These are phyloP conservation scores for Deilephila elpenor DNA, from an alignment of 2,888 invertebrate species.

Conservation along the genomic window DNA sequence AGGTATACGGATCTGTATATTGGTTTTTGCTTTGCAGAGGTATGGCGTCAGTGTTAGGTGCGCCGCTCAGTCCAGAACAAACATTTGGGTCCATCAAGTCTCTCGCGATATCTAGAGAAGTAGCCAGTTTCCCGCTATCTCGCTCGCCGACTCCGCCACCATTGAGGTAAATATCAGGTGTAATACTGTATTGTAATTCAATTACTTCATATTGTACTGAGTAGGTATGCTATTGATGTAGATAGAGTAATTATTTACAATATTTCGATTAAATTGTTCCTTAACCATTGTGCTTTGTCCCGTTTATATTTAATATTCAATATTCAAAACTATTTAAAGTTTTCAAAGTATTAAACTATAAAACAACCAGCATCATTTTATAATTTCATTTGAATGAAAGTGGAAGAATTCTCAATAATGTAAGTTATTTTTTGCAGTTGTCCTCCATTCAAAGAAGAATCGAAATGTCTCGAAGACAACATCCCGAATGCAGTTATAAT, in stretches of 20 bases:
- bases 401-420: not conserved
- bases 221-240: too few species aligned
- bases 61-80: slow-evolving; percentile 89
- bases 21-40: slow-evolving; percentile 80
- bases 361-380: too few species aligned
- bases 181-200: not conserved
- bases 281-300: too few species aligned
- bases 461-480: slow-evolving; percentile 64
- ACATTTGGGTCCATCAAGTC: slow-evolving; percentile 90
- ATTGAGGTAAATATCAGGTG: slow-evolving; percentile 64
- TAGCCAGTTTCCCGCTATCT: slow-evolving; percentile 91
- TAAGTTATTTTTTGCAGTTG: slow-evolving; percentile 59
- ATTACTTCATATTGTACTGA: too few species aligned
- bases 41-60: slow-evolving; percentile 87
- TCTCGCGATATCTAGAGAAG: slow-evolving; percentile 88
- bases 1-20: not conserved
- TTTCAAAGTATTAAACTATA: too few species aligned
- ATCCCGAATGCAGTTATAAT: slow-evolving; percentile 72
- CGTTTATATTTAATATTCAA: too few species aligned
- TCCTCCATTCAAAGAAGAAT: slow-evolving; percentile 77
- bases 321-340: too few species aligned
- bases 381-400: not conserved
- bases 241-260: too few species aligned
- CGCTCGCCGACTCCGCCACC: slow-evolving; percentile 90
- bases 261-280: too few species aligned